Evolutionary conservation across 2,113 vertebrate species (phyloP).

Genomic region (Gallinago paraguaiae): DNA sequence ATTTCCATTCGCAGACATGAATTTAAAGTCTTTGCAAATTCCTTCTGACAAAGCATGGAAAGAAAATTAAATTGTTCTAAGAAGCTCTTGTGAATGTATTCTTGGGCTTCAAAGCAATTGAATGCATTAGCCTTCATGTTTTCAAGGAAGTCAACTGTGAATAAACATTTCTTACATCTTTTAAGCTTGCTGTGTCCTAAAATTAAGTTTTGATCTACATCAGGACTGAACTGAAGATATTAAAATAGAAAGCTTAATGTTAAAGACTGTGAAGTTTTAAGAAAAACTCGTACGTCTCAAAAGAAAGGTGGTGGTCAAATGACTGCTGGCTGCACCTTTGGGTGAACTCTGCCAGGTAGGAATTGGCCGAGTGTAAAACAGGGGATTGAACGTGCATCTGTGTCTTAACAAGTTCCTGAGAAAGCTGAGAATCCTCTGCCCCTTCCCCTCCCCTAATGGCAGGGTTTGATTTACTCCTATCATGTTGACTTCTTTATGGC

Average conservation of each 20-base stretch:
- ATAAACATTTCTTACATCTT: background rate
- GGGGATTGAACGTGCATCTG: background rate
- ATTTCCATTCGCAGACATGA: background rate
- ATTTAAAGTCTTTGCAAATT: background rate
- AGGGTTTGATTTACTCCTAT: background rate
- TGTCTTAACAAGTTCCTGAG: background rate
- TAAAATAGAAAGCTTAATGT: background rate
- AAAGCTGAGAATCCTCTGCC: background rate
- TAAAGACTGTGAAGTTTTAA: background rate
- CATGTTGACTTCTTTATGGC: background rate
- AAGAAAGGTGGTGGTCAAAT: background rate
- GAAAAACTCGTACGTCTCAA: background rate
- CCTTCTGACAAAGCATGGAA: background rate
- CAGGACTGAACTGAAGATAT: background rate
- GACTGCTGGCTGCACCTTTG: background rate
- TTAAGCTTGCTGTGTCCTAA: background rate
- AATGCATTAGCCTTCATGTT: background rate
- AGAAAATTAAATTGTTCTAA: background rate
- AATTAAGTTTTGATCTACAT: background rate
- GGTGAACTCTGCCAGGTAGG: background rate
- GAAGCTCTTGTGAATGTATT: background rate
- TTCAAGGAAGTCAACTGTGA: background rate
- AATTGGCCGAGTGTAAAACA: background rate
- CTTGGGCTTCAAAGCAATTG: background rate
- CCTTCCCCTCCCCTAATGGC: background rate